A percentile compares a stretch with the other conserved stretches of the same genome.
Conservation (phyloP, 2,888 invertebrate species). For the Morpho helenor region DNA sequence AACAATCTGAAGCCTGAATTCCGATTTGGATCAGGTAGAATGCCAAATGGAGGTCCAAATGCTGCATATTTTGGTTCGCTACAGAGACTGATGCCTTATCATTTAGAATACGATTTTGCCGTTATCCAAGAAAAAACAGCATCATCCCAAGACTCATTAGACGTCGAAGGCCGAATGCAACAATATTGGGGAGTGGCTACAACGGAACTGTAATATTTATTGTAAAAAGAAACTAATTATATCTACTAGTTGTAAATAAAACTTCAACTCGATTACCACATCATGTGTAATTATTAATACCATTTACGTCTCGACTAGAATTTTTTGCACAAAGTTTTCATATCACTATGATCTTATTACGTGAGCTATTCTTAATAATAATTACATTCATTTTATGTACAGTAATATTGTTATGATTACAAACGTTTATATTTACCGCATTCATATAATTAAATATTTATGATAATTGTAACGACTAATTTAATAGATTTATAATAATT, state of each 20-base stretch:
- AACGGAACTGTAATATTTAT: constrained; percentile 83
- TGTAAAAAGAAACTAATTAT: constrained; percentile 10
- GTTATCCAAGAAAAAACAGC: constrained; percentile 88
- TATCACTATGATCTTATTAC: constrained; percentile 63
- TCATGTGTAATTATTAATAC: constrained; percentile 56
- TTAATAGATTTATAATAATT: constrained; percentile 16
- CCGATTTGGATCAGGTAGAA: constrained; percentile 77
- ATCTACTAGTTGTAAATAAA: constrained; percentile 60
- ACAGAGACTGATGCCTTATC: constrained; percentile 90
- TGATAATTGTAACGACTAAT: constrained; percentile 29
- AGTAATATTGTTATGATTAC: constrained; percentile 53
- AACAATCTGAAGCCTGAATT: constrained; percentile 80
- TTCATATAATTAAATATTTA: constrained; percentile 17
- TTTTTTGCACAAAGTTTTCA: constrained; percentile 71
- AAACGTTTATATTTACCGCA: constrained; percentile 24
- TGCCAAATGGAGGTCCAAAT: constrained; percentile 88
- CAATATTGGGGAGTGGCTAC: constrained; percentile 96
- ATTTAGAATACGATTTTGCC: constrained; percentile 89
- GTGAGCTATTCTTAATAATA: constrained; percentile 18
- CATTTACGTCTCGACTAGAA: constrained; percentile 75
- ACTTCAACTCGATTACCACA: constrained; percentile 56
- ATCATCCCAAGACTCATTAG: constrained; percentile 84
- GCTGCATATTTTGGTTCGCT: constrained; percentile 93
- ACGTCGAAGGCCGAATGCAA: constrained; percentile 90
- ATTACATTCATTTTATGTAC: constrained; percentile 43